Base-by-base conservation (phyloP, 2,888 invertebrate genomes). In the Tanypteryx hageni region DNA sequence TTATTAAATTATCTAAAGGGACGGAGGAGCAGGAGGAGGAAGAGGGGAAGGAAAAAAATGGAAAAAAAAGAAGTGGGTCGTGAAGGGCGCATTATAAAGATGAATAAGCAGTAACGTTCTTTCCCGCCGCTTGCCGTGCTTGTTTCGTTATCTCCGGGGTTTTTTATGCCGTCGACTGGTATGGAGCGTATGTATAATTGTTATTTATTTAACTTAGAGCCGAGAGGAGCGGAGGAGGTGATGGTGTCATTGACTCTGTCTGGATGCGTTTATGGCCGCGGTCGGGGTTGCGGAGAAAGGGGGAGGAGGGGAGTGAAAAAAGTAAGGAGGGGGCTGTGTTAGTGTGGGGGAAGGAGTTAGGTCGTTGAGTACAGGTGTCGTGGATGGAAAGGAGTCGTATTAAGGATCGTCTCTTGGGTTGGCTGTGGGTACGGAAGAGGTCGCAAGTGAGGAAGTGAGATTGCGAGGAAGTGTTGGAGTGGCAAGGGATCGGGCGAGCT, bases 141-240 rank as follows among this genome's bases (percentile, higher is more conserved):
- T 89, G 44, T 89, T 89, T 89, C 89, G 89, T 89, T 89, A 89
- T 89, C 89, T 89, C 44, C 8, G 64, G 56, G 64, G 89, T 89
- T 89, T 89, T 89, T 68, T 89, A 89, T 44, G 89, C 89, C 89
- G 44, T 31, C 89, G 89, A 89, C 89, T 68, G 64, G 83, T n/a
- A 83, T 83, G 83, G 89, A 89, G 59, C 64, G 61, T 89, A 89
- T 89, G 89, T 89, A 68, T 89, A 89, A 89, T 89, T 89, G 89
- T 89, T 89, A 89, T 89, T 89, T 89, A 89, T 89, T 89, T 89
- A 89, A 89, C 61, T 86, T 86, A 86, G 61, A 86, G 86, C 86
- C 86, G 86, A 61, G 84, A n/a, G 58, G 22, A 18, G 44, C 56
- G 82, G 27, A 31, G 64, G 56, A 56, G 44, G 31, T 16, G 83